These are phyloP conservation scores for Brienomyrus longianalis DNA, from an alignment of 2,113 vertebrate genomes.

Conservation along the genomic window DNA sequence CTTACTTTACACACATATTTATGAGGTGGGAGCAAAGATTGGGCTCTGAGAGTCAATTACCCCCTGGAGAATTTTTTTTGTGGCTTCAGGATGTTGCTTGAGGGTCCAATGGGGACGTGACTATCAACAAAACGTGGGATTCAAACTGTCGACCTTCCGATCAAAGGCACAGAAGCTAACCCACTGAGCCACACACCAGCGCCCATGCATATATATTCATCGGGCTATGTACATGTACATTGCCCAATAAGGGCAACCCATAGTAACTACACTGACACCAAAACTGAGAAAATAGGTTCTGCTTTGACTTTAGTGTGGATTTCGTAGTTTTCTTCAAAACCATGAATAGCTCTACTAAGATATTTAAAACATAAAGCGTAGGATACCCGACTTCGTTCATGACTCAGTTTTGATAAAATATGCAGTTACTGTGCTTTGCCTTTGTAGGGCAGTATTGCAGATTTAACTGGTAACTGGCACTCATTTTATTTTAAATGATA, in stretches of 20 bases:
- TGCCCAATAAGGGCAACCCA: background rate
- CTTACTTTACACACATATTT: background rate
- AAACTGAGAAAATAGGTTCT: background rate
- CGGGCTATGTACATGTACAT: background rate
- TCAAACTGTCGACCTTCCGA: background rate
- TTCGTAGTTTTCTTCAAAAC: background rate
- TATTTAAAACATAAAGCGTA: background rate
- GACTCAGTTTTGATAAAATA: background rate
- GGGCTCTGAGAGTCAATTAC: background rate
- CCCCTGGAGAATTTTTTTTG: background rate
- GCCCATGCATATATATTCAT: background rate
- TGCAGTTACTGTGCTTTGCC: background rate
- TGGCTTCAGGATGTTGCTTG: background rate
- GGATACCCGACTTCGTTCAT: background rate
- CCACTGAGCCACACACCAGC: background rate
- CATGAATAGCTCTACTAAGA: background rate
- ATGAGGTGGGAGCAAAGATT: too few relatives aligned
- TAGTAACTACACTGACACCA: background rate
- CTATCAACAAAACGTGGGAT: background rate
- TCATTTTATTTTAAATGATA: background rate
- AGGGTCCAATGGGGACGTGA: background rate
- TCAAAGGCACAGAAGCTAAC: background rate
- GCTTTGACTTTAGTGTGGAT: background rate
- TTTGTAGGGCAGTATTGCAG: background rate
- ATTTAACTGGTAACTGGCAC: background rate